phyloP scores from a whole-genome alignment of 2,888 invertebrate species.

The Neria commutata region DNA sequence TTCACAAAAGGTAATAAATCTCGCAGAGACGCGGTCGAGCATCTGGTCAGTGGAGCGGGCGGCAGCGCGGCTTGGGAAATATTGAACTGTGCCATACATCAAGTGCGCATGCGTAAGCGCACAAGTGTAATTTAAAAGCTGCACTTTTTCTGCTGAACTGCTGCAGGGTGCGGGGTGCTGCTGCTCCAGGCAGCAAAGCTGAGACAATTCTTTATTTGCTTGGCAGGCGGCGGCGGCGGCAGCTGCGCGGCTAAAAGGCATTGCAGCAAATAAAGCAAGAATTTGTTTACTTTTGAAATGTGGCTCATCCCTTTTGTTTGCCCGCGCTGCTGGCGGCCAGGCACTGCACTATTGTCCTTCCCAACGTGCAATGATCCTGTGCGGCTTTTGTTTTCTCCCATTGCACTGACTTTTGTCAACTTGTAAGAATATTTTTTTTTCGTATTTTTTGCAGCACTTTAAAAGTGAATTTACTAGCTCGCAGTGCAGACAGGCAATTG shows the following conservation, averaged over 20 bases:
- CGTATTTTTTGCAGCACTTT: too few species aligned
- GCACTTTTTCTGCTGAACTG: background rate
- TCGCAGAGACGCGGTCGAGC: background rate
- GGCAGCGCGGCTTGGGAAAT: too few species aligned
- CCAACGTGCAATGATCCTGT: slow-evolving; percentile 45
- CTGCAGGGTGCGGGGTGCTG: background rate
- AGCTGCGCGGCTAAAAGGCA: background rate
- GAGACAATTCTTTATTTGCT: background rate
- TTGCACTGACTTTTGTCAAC: slow-evolving; percentile 25
- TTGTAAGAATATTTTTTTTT: too few species aligned
- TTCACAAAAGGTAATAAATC: slow-evolving; percentile 32
- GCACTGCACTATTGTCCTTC: slow-evolving; percentile 40
- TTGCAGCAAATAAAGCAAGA: background rate
- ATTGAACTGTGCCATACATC: slow-evolving; percentile 41
- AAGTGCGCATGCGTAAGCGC: slow-evolving; percentile 25
- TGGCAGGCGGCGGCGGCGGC: background rate
- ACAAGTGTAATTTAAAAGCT: background rate
- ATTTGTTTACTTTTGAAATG: slow-evolving; percentile 4
- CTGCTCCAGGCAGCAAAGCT: background rate
- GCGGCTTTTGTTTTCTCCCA: slow-evolving; percentile 33
- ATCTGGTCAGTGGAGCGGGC: too few species aligned
- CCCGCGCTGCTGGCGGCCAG: too few species aligned
- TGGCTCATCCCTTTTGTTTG: background rate
- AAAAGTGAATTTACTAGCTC: slow-evolving; percentile 5
- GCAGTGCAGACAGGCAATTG: background rate